Evolutionary conservation across 1,140 invertebrate species (phyloP).

Genomic region (Augochlora pura): DNA sequence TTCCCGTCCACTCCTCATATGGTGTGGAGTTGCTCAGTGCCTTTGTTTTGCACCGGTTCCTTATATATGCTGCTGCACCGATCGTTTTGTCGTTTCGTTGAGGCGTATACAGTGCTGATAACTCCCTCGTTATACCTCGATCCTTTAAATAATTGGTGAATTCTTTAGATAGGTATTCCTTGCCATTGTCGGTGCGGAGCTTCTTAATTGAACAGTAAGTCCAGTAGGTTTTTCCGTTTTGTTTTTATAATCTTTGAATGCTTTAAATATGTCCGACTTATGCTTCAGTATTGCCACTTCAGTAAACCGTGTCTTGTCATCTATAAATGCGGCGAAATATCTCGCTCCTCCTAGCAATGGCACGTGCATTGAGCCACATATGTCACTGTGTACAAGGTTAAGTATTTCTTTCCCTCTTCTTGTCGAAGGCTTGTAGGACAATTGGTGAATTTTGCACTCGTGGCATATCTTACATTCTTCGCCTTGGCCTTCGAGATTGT

Average conservation of each 20-base stretch:
- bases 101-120: constrained; percentile 65
- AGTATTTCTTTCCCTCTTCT: not conserved
- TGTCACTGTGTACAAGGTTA: constrained; percentile 1
- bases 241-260: constrained; percentile 15
- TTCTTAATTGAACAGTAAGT: constrained; percentile 8
- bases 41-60: too few relatives aligned
- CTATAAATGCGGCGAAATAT: constrained; percentile 26
- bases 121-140: constrained; percentile 12
- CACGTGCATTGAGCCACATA: constrained; percentile 36
- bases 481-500: not conserved
- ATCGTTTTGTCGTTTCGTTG: constrained; percentile 77
- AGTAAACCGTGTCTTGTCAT: constrained; percentile 11
- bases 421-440: constrained; percentile 14
- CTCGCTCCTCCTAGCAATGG: constrained; percentile 31
- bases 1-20: constrained; percentile 62
- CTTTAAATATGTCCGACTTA: constrained; percentile 34
- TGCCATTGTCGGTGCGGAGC: constrained; percentile 3
- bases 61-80: too few relatives aligned
- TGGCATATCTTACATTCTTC: constrained; percentile 20
- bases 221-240: constrained; percentile 13
- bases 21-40: too few relatives aligned
- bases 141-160: constrained; percentile 3
- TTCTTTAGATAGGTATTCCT: constrained; percentile 16
- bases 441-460: constrained; percentile 34
- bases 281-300: constrained; percentile 37